phyloP scores from a whole-genome alignment of 2,888 invertebrate genomes.

The Acanthosepion pharaonis region DNA sequence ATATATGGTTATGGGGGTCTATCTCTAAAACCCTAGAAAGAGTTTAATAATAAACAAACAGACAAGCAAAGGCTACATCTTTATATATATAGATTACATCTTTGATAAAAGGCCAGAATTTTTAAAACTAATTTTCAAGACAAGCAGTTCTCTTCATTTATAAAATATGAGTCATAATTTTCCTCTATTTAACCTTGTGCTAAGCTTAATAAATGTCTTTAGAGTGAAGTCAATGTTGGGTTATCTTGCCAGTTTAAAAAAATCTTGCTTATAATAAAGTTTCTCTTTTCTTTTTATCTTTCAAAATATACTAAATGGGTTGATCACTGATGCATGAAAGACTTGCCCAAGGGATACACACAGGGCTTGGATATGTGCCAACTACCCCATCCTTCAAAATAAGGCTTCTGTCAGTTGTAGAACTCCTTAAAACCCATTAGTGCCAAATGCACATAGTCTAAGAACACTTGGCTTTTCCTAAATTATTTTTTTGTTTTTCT shows the following conservation, averaged over 20 bases:
- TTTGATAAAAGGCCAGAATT: neutral
- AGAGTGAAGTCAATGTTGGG: neutral
- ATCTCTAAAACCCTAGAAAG: no score
- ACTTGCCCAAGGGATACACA: conserved; percentile 6
- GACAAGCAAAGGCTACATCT: no score
- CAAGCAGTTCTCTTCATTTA: neutral
- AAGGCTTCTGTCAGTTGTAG: neutral
- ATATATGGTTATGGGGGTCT: no score
- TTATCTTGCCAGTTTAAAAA: neutral
- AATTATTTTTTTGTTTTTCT: neutral
- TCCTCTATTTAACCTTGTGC: neutral
- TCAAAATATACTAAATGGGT: neutral
- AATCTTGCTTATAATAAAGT: neutral
- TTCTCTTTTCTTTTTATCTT: neutral
- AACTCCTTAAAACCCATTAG: neutral
- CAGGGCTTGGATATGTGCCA: neutral
- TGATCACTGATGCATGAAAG: neutral
- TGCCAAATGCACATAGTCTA: neutral
- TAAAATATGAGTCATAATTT: neutral
- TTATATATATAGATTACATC: no score
- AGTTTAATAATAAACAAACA: no score
- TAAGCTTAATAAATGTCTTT: neutral
- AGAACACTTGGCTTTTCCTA: neutral
- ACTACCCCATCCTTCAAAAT: neutral
- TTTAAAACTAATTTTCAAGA: neutral